Evolutionary conservation across 2,113 vertebrate genomes (phyloP), one percentile per base, ranked within the genome.

Genomic region (Brienomyrus brachyistius): DNA sequence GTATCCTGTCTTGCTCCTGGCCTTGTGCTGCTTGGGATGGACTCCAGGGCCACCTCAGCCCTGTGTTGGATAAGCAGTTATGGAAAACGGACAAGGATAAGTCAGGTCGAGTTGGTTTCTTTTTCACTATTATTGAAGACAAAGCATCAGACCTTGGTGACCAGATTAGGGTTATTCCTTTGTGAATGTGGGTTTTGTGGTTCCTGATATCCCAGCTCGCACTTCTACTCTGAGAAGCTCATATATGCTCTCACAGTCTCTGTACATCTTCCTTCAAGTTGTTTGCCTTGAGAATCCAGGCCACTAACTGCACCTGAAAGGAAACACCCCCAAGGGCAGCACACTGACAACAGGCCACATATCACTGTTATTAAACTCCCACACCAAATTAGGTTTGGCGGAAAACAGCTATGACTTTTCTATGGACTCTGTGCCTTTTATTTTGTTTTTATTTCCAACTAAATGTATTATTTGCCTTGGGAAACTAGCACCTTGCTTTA

Each of bases 301-400:
- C 35, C 35, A 17, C 4, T 80, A 43, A 80, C 31, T 43, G 35
- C 5, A 80, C 15, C 74, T 80, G 74, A 80, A 13, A 7, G 31
- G 17, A 80, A 40, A 0, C 6, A 80, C 31, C 35, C 31, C 35
- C 5, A 2, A 2, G 40, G 35, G 74, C n/a, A 0, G n/a, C 35
- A 43, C 1, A 19, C 1, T 77, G 74, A 43, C 35, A 35, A 80
- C 17, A 80, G 13, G 35, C 6, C 74, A 43, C 74, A 80, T 80
- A 80, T 43, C 74, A 80, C 74, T 80, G 74, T 80, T 80, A 80
- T 80, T 40, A 80, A 43, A 80, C 74, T 35, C 74, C 74, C 62
- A 70, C 62, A 70, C 62, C 27, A 70, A 70, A 70, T 70, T 70
- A 70, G 35, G 17, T 80, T 80, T 5, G 8, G 31, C 15, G 6